Base-by-base conservation (phyloP, 2,113 vertebrate species). In the Cnemophilus loriae region DNA sequence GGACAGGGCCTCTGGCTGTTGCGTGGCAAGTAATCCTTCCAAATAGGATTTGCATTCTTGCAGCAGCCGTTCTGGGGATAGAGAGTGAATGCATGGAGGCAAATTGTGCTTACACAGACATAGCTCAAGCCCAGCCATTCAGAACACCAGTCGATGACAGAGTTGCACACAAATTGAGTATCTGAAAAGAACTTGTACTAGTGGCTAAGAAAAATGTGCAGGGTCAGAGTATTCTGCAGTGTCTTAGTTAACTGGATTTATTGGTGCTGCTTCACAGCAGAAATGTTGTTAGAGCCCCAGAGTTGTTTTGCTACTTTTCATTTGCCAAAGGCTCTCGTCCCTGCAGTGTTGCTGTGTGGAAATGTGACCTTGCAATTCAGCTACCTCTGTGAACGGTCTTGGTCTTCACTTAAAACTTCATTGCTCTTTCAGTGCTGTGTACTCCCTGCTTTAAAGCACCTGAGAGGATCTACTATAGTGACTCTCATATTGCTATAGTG, bases 41-140 rank as follows among this genome's bases (percentile, higher is more conserved):
- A 87, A 85, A 93, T 41, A 63, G 81, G 81, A 89, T 95, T 94
- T 95, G 23, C 81, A 52, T 94, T 94, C 91, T 65, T 93, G 87
- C 82, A 77, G 68, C 68, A 70, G 67, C 87, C n/a, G 1, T 97
- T 91, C 85, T 86, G 87, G 63, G 49, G 28, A 20, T 32, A 42
- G 75, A 84, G 63, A 24, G 60, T 67, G 75, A 79, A 61, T 87
- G 1, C 55, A 57, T 18, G 47, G 68, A 89, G 86, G 64, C 75
- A 84, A 90, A 93, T 92, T 93, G 39, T 90, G 94, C 94, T 95
- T 95, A 95, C 89, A 47, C 73, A 81, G 89, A 41, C 84, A 89
- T 89, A 94, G 89, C 89, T 96, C 52, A 74, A 87, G 60, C 47
- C 70, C 77, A 94, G 69, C 60, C 84, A 67, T 90, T 94, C 90